phyloP scores from a whole-genome alignment of 2,888 invertebrate species.

The Gerris lacustris region DNA sequence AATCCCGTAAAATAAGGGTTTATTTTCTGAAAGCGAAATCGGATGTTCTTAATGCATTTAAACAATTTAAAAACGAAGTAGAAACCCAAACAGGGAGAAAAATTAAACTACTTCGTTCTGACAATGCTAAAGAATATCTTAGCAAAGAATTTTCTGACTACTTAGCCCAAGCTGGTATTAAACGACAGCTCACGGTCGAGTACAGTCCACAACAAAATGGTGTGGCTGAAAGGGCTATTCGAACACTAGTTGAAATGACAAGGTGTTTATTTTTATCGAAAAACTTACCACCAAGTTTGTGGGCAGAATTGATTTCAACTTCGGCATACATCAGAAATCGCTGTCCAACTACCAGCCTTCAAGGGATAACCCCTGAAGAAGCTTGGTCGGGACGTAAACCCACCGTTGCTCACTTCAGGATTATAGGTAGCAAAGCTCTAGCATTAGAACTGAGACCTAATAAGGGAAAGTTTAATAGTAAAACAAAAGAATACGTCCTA shows the following conservation, averaged over 20 bases:
- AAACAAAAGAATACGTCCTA: slow-evolving; percentile 12
- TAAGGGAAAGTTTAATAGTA: slow-evolving; percentile 16
- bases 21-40: slow-evolving; percentile 15
- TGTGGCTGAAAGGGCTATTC: slow-evolving; percentile 16
- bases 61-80: slow-evolving; percentile 14
- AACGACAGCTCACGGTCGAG: slow-evolving; percentile 17
- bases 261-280: slow-evolving; percentile 31
- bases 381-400: slow-evolving; percentile 16
- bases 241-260: slow-evolving; percentile 27
- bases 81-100: slow-evolving; percentile 12
- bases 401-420: slow-evolving; percentile 17
- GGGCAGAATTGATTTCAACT: slow-evolving; percentile 32
- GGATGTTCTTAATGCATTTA: slow-evolving; percentile 15
- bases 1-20: slow-evolving; percentile 6
- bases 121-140: slow-evolving; percentile 19
- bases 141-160: slow-evolving; percentile 13
- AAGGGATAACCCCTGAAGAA: slow-evolving; percentile 18
- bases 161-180: slow-evolving; percentile 16
- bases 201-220: slow-evolving; percentile 22
- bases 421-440: slow-evolving; percentile 22
- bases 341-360: slow-evolving; percentile 18
- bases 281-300: slow-evolving; percentile 28
- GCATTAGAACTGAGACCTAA: neutral
- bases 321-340: slow-evolving; percentile 34
- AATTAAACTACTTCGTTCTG: slow-evolving; percentile 18